Evolutionary conservation across 2,113 vertebrate species (phyloP).

Genomic region (Paralichthys olivaceus): DNA sequence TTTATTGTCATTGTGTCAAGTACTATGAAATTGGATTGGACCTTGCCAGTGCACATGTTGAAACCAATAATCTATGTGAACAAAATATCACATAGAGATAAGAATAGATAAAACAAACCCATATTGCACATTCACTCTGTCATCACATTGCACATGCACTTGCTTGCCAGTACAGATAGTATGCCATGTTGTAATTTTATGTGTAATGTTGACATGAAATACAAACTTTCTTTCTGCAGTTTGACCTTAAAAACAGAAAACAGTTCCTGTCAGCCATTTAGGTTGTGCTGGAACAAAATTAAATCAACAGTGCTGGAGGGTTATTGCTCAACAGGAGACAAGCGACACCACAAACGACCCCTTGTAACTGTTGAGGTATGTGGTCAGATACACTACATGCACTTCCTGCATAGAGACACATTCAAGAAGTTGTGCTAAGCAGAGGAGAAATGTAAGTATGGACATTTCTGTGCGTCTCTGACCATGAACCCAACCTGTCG

Average conservation of each 20-base stretch:
- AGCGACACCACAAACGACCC: slow-evolving; percentile 43
- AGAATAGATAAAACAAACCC: too few relatives aligned
- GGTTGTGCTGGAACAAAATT: slow-evolving; percentile 26
- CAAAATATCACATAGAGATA: too few relatives aligned
- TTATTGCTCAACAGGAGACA: slow-evolving; percentile 55
- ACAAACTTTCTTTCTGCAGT: slow-evolving; percentile 6
- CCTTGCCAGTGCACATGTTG: too few relatives aligned
- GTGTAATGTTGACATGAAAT: slow-evolving; percentile 7
- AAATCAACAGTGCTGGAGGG: slow-evolving; percentile 32
- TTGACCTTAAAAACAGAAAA: slow-evolving; percentile 28
- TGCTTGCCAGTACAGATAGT: too few relatives aligned
- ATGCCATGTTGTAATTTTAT: neutral
- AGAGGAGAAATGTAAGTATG: slow-evolving; percentile 5
- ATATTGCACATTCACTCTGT: too few relatives aligned
- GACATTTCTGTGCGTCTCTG: slow-evolving; percentile 18
- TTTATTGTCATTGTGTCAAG: too few relatives aligned
- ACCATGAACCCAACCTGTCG: neutral
- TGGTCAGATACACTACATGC: slow-evolving; percentile 27
- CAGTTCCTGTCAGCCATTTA: slow-evolving; percentile 12
- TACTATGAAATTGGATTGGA: too few relatives aligned
- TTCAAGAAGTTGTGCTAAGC: slow-evolving; percentile 20
- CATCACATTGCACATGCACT: too few relatives aligned
- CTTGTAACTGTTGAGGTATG: slow-evolving; percentile 30
- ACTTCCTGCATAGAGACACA: slow-evolving; percentile 34
- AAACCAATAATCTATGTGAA: too few relatives aligned